phyloP scores from a whole-genome alignment of 2,113 vertebrate genomes.

The Nibea coibor region DNA sequence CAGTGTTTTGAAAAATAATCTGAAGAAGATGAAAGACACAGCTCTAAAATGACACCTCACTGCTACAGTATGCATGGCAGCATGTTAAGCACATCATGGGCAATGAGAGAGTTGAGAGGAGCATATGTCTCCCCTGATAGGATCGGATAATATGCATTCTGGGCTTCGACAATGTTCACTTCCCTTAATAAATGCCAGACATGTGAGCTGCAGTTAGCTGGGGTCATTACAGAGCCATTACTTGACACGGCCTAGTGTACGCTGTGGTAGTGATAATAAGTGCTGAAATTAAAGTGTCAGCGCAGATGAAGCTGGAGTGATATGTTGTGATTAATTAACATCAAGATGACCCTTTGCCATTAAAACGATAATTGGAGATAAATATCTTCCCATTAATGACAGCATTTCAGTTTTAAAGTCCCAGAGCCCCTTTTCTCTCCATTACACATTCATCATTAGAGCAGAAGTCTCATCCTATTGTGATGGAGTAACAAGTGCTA shows the following conservation, averaged over 20 bases:
- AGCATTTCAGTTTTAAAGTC: constrained; percentile 39
- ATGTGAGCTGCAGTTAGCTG: constrained; percentile 52
- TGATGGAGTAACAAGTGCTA: not conserved
- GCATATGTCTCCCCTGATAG: constrained; percentile 41
- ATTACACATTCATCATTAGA: constrained; percentile 2
- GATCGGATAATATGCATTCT: constrained; percentile 51
- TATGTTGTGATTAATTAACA: constrained; percentile 75
- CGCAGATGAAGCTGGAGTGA: constrained; percentile 63
- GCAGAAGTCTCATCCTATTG: constrained; percentile 14
- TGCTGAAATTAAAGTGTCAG: constrained; percentile 76
- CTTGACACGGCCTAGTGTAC: constrained; percentile 45
- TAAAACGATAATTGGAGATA: constrained; percentile 72
- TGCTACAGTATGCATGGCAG: constrained; percentile 18
- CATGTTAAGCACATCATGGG: constrained; percentile 30
- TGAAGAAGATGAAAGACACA: constrained; percentile 37
- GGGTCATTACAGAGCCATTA: constrained; percentile 71
- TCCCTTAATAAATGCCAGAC: constrained; percentile 69
- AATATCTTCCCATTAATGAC: constrained; percentile 61
- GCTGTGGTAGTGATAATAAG: constrained; percentile 61
- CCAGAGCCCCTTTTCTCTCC: constrained; percentile 19
- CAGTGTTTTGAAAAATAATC: constrained; percentile 15
- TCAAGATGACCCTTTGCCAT: constrained; percentile 68
- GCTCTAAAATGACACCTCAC: constrained; percentile 25
- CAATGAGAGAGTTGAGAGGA: constrained; percentile 14
- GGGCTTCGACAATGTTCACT: constrained; percentile 14